Conservation (phyloP, 2,797 vertebrate genomes). For the Darevskia nairensis region DNA sequence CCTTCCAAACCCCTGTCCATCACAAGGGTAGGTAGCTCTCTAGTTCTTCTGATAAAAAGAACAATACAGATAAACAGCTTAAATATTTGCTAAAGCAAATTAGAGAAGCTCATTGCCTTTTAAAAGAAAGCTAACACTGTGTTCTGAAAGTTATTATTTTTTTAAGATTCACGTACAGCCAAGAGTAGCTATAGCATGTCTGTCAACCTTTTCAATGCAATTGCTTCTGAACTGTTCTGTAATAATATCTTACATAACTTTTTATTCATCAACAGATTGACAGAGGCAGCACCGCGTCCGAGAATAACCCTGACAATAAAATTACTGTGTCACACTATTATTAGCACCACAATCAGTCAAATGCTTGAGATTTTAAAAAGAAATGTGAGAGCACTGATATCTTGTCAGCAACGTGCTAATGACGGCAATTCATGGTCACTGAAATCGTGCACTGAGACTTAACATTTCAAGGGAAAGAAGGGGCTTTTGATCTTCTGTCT, state of each 20-base stretch:
- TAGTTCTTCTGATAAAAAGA: background rate
- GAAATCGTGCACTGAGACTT: conserved; percentile 7
- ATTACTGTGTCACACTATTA: conserved; percentile 68
- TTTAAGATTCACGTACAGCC: background rate
- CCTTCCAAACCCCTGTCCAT: background rate
- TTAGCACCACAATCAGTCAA: conserved; percentile 71
- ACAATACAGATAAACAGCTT: background rate
- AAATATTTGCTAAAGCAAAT: conserved; percentile 3
- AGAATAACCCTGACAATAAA: conserved; percentile 70
- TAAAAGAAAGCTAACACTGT: conserved; percentile 24
- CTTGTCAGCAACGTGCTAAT: conserved; percentile 61
- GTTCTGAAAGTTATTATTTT: background rate
- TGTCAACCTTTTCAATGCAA: conserved; percentile 31
- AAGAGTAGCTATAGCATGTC: conserved; percentile 33
- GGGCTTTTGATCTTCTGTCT: conserved; percentile 46
- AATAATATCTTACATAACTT: conserved; percentile 62
- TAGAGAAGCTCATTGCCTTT: background rate
- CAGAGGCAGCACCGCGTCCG: conserved; percentile 66
- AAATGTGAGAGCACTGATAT: conserved; percentile 57
- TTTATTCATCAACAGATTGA: conserved; percentile 70
- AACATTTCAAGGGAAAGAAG: conserved; percentile 47
- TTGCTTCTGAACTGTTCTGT: conserved; percentile 54
- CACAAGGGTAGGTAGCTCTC: background rate
- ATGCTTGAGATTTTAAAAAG: conserved; percentile 65
- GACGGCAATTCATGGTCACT: conserved; percentile 59